Conservation (phyloP, 2,113 vertebrate species). For the Pterocles gutturalis region DNA sequence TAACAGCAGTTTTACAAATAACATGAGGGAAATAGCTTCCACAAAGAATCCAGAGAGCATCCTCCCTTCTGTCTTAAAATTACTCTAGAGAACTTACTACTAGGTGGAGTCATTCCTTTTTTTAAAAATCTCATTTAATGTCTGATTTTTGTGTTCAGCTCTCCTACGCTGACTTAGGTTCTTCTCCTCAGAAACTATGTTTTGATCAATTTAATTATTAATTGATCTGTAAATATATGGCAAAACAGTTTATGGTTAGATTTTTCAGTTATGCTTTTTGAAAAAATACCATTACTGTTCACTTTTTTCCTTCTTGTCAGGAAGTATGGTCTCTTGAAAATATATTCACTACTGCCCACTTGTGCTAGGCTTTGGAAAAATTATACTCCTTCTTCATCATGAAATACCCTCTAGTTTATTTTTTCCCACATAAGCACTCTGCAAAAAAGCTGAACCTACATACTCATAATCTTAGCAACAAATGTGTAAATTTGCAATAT, state of each 20-base stretch:
- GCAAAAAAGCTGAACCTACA: not conserved
- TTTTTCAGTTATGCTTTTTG: not conserved
- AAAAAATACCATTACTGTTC: not conserved
- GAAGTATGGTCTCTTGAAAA: not conserved
- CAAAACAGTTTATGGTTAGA: not conserved
- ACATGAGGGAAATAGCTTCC: not conserved
- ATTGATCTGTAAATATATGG: not conserved
- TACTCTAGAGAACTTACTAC: not conserved
- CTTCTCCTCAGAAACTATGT: not conserved
- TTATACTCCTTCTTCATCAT: not conserved
- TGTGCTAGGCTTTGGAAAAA: not conserved
- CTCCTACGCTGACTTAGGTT: not conserved
- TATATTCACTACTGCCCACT: not conserved
- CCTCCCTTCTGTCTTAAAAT: not conserved
- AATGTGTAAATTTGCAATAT: not conserved
- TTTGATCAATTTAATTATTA: not conserved
- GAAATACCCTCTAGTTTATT: not conserved
- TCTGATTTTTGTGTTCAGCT: not conserved
- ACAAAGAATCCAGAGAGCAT: not conserved
- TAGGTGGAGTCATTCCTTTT: not conserved
- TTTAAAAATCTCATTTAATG: not conserved
- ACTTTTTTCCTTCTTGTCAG: not conserved
- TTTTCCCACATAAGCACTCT: not conserved
- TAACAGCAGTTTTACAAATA: constrained; percentile 5
- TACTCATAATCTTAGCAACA: not conserved